A percentile compares a stretch with the other conserved stretches of the same genome.
Evolutionary conservation across 2,797 vertebrate genomes (phyloP).

Genomic region (Danio kyathit): DNA sequence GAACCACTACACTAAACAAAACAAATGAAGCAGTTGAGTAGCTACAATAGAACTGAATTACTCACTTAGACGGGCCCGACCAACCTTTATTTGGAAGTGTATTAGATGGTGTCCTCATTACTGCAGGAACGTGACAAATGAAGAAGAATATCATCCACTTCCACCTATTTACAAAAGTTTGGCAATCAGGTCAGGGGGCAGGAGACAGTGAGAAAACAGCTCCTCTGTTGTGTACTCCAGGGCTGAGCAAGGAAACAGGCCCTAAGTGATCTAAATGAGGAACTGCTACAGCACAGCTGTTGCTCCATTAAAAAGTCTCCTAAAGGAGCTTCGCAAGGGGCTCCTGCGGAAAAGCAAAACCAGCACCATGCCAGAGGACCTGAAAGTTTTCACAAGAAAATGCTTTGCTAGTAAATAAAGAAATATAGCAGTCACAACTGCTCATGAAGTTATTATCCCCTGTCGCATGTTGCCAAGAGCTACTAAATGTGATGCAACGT

Average conservation of each 20-base stretch:
- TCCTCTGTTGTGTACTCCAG: background rate
- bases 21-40: background rate
- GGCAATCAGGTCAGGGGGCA: conserved; percentile 37
- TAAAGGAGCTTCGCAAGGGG: conserved; percentile 34
- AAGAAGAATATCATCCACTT: conserved; percentile 25
- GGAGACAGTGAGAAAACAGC: conserved; percentile 3
- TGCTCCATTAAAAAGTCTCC: conserved; percentile 48
- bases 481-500: background rate
- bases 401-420: conserved; percentile 20
- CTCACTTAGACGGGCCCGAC: conserved; percentile 9
- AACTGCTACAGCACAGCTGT: conserved; percentile 45
- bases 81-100: background rate
- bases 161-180: conserved; percentile 30
- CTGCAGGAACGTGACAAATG: conserved; percentile 31
- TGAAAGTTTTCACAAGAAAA: conserved; percentile 29
- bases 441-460: conserved; percentile 1
- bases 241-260: conserved; percentile 7
- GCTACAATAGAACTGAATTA: background rate
- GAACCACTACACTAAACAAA: background rate
- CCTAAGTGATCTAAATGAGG: conserved; percentile 50
- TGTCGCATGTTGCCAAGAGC: background rate
- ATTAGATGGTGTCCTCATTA: conserved; percentile 35
- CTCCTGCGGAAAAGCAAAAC: conserved; percentile 36
- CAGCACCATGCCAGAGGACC: conserved; percentile 24
- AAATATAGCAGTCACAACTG: conserved; percentile 4